Evolutionary conservation across 1,140 invertebrate species (phyloP).

Genomic region (Metaphire vulgaris): DNA sequence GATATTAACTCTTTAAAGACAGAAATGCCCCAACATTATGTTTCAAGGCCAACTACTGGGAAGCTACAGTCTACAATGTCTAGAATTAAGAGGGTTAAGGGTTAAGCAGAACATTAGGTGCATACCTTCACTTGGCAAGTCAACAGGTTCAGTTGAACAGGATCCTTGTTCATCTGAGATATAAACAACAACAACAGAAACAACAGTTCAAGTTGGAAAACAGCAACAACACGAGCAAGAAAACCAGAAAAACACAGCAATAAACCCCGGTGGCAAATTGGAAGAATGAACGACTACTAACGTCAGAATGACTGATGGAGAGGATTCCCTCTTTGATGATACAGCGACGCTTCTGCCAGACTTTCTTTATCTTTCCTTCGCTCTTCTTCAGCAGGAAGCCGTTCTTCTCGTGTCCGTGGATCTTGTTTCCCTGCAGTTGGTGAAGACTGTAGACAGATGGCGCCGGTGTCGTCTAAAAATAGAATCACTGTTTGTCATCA

Average conservation of each 20-base stretch:
- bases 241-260: too few relatives aligned
- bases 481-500: too few relatives aligned
- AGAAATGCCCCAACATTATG: too few relatives aligned
- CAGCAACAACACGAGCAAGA: too few relatives aligned
- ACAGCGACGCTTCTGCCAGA: slow-evolving; percentile 91
- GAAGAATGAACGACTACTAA: slow-evolving; percentile 35
- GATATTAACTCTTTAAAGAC: too few relatives aligned
- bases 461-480: too few relatives aligned
- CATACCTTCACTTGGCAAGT: slow-evolving; percentile 86
- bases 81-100: too few relatives aligned
- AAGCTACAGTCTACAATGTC: too few relatives aligned
- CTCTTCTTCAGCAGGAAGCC: slow-evolving; percentile 91
- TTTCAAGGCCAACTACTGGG: too few relatives aligned
- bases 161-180: slow-evolving; percentile 77
- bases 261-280: too few relatives aligned
- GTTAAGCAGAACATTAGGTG: too few relatives aligned
- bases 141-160: slow-evolving; percentile 85
- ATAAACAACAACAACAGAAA: too few relatives aligned
- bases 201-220: neutral
- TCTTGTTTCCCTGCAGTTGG: slow-evolving; percentile 88
- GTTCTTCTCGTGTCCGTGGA: slow-evolving; percentile 70
- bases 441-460: slow-evolving; percentile 75
- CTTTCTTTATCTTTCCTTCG: slow-evolving; percentile 76
- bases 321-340: slow-evolving; percentile 85
- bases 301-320: slow-evolving; percentile 89